A percentile compares a stretch with the other conserved stretches of the same genome.
Conservation (phyloP, 2,113 vertebrate species). For the Lepisosteus osseus region DNA sequence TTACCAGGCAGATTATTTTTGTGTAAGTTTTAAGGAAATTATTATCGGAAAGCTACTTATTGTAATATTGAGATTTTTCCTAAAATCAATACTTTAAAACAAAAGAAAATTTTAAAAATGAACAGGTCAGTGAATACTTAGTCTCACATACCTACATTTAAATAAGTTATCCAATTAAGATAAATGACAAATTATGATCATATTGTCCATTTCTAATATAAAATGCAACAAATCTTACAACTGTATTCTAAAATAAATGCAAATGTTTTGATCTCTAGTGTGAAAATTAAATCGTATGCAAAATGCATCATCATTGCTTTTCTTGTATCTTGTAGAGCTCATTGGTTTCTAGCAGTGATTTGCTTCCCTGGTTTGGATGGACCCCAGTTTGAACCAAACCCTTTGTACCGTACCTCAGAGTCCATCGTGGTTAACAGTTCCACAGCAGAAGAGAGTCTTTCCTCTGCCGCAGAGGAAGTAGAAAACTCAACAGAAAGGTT, state of each 20-base stretch:
- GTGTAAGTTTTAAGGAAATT: no score
- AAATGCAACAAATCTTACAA: background rate
- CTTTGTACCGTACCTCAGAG: constrained; percentile 66
- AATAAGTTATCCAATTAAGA: no score
- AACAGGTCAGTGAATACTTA: no score
- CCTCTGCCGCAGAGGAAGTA: constrained; percentile 60
- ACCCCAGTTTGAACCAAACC: constrained; percentile 76
- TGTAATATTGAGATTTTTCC: no score
- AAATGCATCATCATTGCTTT: background rate
- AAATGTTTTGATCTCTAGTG: background rate
- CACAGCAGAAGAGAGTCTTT: constrained; percentile 62
- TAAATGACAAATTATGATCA: no score
- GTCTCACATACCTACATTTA: no score
- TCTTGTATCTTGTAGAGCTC: constrained; percentile 69
- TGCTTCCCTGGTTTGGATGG: constrained; percentile 90
- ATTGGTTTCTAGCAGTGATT: constrained; percentile 98
- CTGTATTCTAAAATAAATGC: background rate
- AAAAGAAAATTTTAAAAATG: no score
- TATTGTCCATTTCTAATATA: no score
- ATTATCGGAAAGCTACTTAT: no score
- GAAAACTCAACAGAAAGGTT: constrained; percentile 54
- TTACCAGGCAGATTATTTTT: no score
- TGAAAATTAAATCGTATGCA: background rate
- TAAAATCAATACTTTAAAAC: no score
- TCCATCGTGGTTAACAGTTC: constrained; percentile 44